These are phyloP conservation scores for Oostethus manadensis DNA, from an alignment of 2,113 vertebrate species.

Conservation along the genomic window DNA sequence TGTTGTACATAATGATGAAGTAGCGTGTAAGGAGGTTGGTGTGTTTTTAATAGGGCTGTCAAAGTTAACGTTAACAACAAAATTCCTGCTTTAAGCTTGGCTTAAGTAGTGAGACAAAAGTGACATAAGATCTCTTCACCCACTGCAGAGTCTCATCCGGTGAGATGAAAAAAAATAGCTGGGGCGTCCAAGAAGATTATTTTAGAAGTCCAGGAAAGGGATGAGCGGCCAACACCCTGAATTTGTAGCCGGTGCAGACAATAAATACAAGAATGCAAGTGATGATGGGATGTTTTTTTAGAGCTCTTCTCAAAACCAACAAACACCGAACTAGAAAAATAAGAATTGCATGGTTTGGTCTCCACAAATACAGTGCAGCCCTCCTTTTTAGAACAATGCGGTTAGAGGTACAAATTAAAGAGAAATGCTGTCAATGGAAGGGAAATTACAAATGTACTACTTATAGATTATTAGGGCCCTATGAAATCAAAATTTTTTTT, in stretches of 20 bases:
- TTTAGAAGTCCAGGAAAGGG: conserved; percentile 61
- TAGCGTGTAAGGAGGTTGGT: no score
- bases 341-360: neutral
- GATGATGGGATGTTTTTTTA: neutral
- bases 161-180: neutral
- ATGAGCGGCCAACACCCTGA: conserved; percentile 42
- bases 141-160: conserved; percentile 35
- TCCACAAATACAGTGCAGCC: no score
- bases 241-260: conserved; percentile 3
- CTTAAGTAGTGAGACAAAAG: conserved; percentile 14
- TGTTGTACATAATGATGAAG: no score
- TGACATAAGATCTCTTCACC: neutral
- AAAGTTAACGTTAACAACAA: no score
- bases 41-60: no score
- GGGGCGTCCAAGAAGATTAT: conserved; percentile 30
- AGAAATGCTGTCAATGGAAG: no score
- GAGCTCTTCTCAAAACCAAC: neutral
- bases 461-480: no score
- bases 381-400: no score
- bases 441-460: no score
- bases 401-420: no score
- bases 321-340: neutral
- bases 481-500: no score
- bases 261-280: neutral
- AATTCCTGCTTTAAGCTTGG: conserved; percentile 40